A percentile compares a stretch with the other conserved stretches of the same genome.
Conservation (phyloP, 2,888 invertebrate species). For the Eueremaeus valkanovi region DNA sequence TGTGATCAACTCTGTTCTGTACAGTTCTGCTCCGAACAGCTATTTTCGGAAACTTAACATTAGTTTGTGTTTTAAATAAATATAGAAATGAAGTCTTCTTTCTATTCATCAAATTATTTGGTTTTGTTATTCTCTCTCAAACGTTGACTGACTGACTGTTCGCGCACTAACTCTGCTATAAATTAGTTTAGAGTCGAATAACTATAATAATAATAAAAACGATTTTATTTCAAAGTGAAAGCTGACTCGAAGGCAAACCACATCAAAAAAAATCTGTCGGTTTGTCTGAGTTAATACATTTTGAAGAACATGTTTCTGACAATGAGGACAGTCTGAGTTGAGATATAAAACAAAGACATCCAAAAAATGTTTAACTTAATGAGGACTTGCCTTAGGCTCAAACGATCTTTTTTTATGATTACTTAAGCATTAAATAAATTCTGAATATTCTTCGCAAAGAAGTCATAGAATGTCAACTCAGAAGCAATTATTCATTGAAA, state of each 20-base stretch:
- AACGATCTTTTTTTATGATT: conserved; percentile 9
- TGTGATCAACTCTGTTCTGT: no score
- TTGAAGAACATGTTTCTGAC: background rate
- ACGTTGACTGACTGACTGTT: background rate
- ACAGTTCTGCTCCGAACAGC: no score
- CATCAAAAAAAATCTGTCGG: background rate
- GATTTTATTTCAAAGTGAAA: background rate
- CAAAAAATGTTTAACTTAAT: background rate
- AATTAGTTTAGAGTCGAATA: background rate
- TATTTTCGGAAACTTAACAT: no score
- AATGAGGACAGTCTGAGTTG: background rate
- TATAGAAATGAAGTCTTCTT: no score
- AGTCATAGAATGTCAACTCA: background rate
- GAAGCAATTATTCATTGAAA: background rate
- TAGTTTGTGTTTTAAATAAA: no score
- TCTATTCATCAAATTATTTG: no score
- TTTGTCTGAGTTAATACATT: background rate
- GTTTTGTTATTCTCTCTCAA: background rate
- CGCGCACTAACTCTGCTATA: background rate
- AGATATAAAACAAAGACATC: conserved; percentile 9
- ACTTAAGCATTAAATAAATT: background rate
- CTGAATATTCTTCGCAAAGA: background rate
- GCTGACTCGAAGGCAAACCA: background rate
- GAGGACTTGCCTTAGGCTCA: background rate
- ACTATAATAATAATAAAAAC: background rate